These are phyloP conservation scores for Drosophila bifasciata DNA, from an alignment of 1,140 invertebrate species.

Conservation along the genomic window DNA sequence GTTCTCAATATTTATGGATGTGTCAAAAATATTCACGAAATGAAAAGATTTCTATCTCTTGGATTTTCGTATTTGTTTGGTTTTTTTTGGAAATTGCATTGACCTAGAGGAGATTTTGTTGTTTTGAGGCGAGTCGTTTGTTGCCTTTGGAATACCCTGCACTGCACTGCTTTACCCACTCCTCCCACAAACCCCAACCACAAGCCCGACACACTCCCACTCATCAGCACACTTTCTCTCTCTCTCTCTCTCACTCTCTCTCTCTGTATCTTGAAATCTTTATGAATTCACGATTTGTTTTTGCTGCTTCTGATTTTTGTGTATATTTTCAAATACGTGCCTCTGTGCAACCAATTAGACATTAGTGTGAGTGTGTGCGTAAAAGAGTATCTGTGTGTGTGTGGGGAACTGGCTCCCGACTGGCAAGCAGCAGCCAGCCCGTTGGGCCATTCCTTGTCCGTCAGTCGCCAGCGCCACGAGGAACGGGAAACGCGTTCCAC, in stretches of 20 bases:
- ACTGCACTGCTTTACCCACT: slow-evolving; percentile 8
- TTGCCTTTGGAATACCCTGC: slow-evolving; percentile 53
- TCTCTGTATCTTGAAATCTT: slow-evolving; percentile 60
- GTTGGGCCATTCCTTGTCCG: slow-evolving; percentile 72
- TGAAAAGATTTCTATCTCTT: slow-evolving; percentile 1
- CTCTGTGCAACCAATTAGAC: slow-evolving; percentile 46
- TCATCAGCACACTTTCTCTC: slow-evolving; percentile 5
- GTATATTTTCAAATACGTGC: slow-evolving; percentile 52
- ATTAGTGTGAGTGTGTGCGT: neutral
- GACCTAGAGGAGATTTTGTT: slow-evolving; percentile 44
- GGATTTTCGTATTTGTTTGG: slow-evolving; percentile 39
- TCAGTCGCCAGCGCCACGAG: slow-evolving; percentile 62
- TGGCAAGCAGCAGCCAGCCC: slow-evolving; percentile 40
- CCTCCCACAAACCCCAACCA: neutral
- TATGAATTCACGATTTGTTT: slow-evolving; percentile 63
- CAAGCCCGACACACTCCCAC: neutral
- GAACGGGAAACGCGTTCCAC: slow-evolving; percentile 54
- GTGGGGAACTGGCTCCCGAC: slow-evolving; percentile 59
- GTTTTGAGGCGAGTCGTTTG: slow-evolving; percentile 6
- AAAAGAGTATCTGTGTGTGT: neutral
- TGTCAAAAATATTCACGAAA: slow-evolving; percentile 25
- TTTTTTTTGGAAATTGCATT: slow-evolving; percentile 43
- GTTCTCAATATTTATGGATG: slow-evolving; percentile 44
- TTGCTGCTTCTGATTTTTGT: slow-evolving; percentile 28
- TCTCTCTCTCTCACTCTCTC: slow-evolving; percentile 11